Base-by-base conservation (phyloP, 37 sponge, comb jelly and placozoan species). In the Oscarella lobularis region DNA sequence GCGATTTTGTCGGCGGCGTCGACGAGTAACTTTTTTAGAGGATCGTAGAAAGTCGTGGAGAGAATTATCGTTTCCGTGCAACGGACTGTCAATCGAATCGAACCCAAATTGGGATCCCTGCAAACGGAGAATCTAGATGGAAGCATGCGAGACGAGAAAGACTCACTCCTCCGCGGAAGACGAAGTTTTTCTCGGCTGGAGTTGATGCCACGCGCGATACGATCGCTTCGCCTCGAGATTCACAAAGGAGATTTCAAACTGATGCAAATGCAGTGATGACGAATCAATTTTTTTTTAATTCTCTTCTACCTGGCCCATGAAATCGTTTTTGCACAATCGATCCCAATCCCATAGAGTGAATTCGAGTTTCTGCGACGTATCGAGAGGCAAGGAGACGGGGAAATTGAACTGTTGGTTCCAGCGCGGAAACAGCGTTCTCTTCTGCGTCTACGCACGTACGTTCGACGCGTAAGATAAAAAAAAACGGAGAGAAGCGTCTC, bases 71-170 rank as follows among this genome's bases (percentile, higher is more conserved):
- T 85, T 39, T 86, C 86, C 14, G 75, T 81, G 38, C 78, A 82
- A 39, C 88, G 87, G 31, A 88, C 87, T 75, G 86, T 93, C 75
- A 93, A 38, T 33, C 94, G 65, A 41, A 93, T 78, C 3, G 87
- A 88, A 4, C 94, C 94, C 20, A 90, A 77, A 31, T 90, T 87
- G 41, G 9, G 60, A 9, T 90, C 83, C 76, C 87, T 83, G 39
- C 0, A 35, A 48, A 3, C 9, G 3, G 39, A 32, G 39, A 1
- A 38, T 3, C 67, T 20, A 74, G n/a, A n/a, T n/a, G n/a, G n/a
- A n/a, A n/a, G n/a, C n/a, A n/a, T n/a, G n/a, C n/a, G n/a, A n/a
- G n/a, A n/a, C n/a, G n/a, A n/a, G n/a, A n/a, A n/a, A n/a, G n/a
- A n/a, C n/a, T n/a, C n/a, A n/a, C n/a, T n/a, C n/a, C n/a, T n/a